These are phyloP conservation scores for Steinernema khuongi DNA, from an alignment of 1,140 invertebrate genomes.

Conservation along the genomic window DNA sequence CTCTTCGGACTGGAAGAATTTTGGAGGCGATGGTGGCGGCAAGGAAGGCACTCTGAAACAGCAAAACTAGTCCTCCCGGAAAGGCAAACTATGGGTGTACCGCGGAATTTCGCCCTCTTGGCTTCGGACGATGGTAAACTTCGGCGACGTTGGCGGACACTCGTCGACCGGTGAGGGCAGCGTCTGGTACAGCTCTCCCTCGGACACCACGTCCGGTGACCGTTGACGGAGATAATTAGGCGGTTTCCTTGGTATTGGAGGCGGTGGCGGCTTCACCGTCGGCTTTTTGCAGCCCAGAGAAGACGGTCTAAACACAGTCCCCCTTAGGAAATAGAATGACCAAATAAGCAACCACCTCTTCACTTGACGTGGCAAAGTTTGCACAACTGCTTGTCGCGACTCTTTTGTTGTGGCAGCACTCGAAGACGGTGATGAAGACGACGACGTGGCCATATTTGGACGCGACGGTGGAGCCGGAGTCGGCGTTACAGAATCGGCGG, in stretches of 20 bases:
- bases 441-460: neutral
- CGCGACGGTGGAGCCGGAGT: neutral
- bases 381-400: neutral
- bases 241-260: conserved; percentile 15
- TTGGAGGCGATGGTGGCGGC: conserved; percentile 27
- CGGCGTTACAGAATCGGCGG: neutral
- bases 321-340: neutral
- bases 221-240: neutral
- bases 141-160: neutral
- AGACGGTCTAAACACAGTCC: conserved; percentile 10
- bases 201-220: neutral
- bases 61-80: conserved; percentile 20
- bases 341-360: neutral
- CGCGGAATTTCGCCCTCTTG: conserved; percentile 11
- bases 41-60: conserved; percentile 23
- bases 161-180: conserved; percentile 20
- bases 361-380: conserved; percentile 10
- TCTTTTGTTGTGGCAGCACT: neutral
- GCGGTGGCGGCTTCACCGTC: conserved; percentile 27
- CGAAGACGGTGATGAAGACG: conserved; percentile 8
- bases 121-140: conserved; percentile 18
- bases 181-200: conserved; percentile 11
- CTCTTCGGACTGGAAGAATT: neutral
- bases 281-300: conserved; percentile 25
- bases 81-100: neutral